These are phyloP conservation scores for Taphrorychus bicolor DNA, from an alignment of 2,888 invertebrate genomes.

Conservation along the genomic window DNA sequence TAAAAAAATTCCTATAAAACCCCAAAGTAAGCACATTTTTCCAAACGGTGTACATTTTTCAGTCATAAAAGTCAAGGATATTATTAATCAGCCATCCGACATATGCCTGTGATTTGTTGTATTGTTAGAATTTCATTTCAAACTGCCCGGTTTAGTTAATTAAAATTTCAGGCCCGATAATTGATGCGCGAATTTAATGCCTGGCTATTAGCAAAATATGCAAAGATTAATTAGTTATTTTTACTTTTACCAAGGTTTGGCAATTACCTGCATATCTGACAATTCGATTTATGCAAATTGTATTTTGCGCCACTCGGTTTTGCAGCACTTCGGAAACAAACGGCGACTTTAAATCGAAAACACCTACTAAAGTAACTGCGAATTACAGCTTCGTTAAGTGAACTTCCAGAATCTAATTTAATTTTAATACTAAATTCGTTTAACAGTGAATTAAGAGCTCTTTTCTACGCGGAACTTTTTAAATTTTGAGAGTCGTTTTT, in stretches of 20 bases:
- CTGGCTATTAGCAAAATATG: constrained; percentile 25
- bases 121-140: constrained; percentile 41
- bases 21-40: too few relatives aligned
- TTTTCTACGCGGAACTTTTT: constrained; percentile 16
- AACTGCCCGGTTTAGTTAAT: constrained; percentile 24
- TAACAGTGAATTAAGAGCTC: constrained; percentile 22
- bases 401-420: constrained; percentile 25
- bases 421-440: constrained; percentile 24
- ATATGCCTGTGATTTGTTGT: constrained; percentile 46
- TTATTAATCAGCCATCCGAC: constrained; percentile 30
- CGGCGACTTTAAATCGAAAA: background rate
- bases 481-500: constrained; percentile 10
- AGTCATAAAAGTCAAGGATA: background rate
- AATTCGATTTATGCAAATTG: background rate
- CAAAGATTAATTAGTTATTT: constrained; percentile 20
- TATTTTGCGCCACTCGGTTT: too few relatives aligned
- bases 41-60: background rate
- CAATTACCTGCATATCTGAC: background rate
- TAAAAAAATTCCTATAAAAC: too few relatives aligned
- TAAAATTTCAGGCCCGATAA: constrained; percentile 27
- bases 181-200: constrained; percentile 23
- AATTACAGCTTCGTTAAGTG: constrained; percentile 18
- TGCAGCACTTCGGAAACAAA: too few relatives aligned
- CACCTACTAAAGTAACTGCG: constrained; percentile 6
- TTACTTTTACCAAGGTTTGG: background rate